Percentiles rank a stretch among this genome's conserved stretches.
These are phyloP conservation scores for Synanthedon vespiformis DNA, from an alignment of 2,888 invertebrate species.

Conservation along the genomic window DNA sequence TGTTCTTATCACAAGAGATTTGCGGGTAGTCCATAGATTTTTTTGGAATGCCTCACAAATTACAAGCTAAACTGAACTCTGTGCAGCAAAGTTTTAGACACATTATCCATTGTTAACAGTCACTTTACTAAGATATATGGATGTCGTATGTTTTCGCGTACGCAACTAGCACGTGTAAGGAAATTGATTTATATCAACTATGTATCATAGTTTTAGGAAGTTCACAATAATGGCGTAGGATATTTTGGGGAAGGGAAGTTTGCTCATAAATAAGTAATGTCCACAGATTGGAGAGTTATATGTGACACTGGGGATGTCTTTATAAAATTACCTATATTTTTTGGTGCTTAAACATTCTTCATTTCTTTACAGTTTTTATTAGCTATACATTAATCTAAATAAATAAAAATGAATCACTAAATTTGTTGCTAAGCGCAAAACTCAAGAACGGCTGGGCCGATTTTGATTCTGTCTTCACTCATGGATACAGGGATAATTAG, in stretches of 20 bases:
- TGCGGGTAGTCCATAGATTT: conserved; percentile 13
- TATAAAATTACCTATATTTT: no score
- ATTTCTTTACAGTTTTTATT: no score
- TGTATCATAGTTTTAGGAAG: conserved; percentile 22
- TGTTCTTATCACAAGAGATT: conserved; percentile 35
- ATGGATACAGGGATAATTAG: no score
- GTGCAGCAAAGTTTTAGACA: no score
- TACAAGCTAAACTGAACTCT: background rate
- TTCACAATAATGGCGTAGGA: conserved; percentile 14
- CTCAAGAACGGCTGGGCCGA: no score
- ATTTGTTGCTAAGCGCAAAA: no score
- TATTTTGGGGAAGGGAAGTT: background rate
- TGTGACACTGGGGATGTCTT: background rate
- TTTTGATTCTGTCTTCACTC: no score
- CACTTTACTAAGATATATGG: background rate
- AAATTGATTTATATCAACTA: conserved; percentile 44
- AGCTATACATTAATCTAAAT: no score
- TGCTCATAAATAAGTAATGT: background rate
- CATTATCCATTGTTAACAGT: no score
- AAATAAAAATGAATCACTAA: no score
- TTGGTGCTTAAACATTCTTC: no score
- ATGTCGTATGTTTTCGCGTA: conserved; percentile 2
- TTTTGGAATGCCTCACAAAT: conserved; percentile 6
- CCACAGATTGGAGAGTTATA: background rate
- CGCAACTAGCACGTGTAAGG: conserved; percentile 13